A percentile compares a stretch with the other conserved stretches of the same genome.
These are phyloP conservation scores for Cyclargus thomasi DNA, from an alignment of 1,140 invertebrate genomes.

Conservation along the genomic window DNA sequence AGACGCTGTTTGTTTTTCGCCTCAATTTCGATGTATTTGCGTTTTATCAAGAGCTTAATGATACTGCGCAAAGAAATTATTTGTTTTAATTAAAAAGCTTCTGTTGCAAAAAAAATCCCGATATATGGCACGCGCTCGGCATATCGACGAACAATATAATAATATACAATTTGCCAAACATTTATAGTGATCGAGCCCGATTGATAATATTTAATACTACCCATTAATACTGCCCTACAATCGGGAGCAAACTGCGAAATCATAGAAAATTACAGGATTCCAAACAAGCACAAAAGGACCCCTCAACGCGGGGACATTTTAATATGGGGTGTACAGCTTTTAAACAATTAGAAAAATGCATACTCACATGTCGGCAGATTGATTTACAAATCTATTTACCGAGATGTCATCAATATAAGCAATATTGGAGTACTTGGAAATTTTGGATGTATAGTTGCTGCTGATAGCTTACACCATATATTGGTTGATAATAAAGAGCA, in stretches of 20 bases:
- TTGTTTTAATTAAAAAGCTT: constrained; percentile 9
- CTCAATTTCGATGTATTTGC: constrained; percentile 47
- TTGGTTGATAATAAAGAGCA: no score
- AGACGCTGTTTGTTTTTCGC: constrained; percentile 49
- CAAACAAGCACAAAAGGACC: constrained; percentile 61
- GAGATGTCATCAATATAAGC: background rate
- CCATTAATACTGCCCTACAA: constrained; percentile 51
- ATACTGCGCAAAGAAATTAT: constrained; percentile 22
- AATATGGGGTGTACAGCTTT: constrained; percentile 63
- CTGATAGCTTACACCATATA: no score
- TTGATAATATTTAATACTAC: constrained; percentile 32
- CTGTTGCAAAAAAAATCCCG: background rate
- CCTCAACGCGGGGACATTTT: constrained; percentile 66
- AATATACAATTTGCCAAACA: constrained; percentile 1
- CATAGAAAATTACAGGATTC: constrained; percentile 70
- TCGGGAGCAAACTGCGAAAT: constrained; percentile 58
- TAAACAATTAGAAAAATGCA: constrained; percentile 51
- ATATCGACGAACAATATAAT: background rate
- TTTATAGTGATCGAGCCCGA: constrained; percentile 1
- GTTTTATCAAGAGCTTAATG: constrained; percentile 41
- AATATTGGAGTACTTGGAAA: background rate
- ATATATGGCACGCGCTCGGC: background rate
- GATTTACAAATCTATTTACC: background rate
- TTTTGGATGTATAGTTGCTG: no score
- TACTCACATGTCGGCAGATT: constrained; percentile 16